Evolutionary conservation across 2,797 vertebrate genomes (phyloP), one percentile per base, ranked within the genome.

Genomic region (Tenualosa thibaudeaui): DNA sequence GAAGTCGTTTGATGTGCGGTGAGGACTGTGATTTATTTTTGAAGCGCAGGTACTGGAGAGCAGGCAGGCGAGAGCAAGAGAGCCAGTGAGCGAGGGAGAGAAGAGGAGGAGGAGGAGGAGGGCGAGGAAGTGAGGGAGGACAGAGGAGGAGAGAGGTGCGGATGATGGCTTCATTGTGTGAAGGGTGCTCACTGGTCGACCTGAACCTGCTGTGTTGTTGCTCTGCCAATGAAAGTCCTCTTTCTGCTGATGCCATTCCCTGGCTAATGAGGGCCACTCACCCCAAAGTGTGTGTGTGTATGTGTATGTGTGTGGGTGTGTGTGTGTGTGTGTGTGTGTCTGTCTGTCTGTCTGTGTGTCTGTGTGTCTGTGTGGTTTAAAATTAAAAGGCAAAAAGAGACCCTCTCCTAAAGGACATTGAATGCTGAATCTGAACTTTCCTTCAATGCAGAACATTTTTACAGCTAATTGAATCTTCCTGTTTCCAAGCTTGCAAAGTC

Each of bases 211-310:
- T 82, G 75, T 75, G 56, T 83, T 71, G 84, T 85, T 83, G 75
- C 62, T 83, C 85, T 82, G 86, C 85, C 88, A 84, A 88, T 86
- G 65, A 89, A 87, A 85, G 43, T 51, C 75, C 81, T 82, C 82
- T 83, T 87, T 88, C 85, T 86, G 86, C 89, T 87, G 86, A 88
- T 89, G 78, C 86, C 83, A 81, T 90, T 89, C 86, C 75, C 86
- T 43, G 58, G 81, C 84, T 89, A 89, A 88, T 87, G 86, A 90
- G 86, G 81, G 84, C 81, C 84, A 43, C 84, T 86, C 88, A 86
- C 85, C 83, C 85, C 24, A 49, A 81, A 31, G 24, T 71, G 65
- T 40, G 65, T 71, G 65, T 40, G 65, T 71, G 65, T 65, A n/a
- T 65, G 60, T 65, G 60, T 26, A n/a, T 65, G 60, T 26, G n/a